phyloP scores from a whole-genome alignment of 2,113 vertebrate genomes.

The Macrotis lagotis region DNA sequence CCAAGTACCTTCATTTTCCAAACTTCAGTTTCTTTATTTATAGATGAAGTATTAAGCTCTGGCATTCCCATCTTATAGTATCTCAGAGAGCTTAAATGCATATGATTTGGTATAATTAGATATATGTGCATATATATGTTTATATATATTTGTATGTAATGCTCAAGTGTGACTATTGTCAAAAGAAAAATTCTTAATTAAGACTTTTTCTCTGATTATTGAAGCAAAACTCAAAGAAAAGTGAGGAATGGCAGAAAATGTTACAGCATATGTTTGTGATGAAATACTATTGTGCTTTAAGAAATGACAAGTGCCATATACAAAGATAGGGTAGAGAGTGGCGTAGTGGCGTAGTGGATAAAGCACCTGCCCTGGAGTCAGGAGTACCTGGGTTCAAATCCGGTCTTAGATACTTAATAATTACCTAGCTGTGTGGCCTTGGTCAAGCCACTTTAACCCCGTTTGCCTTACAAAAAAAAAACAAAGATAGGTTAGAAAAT shows the following conservation, averaged over 20 bases:
- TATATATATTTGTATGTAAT: too few relatives aligned
- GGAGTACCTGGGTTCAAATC: too few relatives aligned
- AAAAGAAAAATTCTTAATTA: neutral
- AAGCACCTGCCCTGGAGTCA: too few relatives aligned
- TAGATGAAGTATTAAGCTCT: neutral
- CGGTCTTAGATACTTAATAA: too few relatives aligned
- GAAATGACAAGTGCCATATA: neutral
- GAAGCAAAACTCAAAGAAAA: neutral
- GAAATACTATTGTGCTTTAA: neutral
- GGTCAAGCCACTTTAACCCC: too few relatives aligned
- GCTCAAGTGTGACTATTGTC: too few relatives aligned
- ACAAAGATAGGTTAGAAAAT: too few relatives aligned
- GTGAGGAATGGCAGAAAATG: neutral
- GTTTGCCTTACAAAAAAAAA: too few relatives aligned
- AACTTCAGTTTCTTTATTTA: neutral
- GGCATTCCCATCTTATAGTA: neutral
- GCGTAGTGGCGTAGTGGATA: too few relatives aligned
- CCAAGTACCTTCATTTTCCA: neutral
- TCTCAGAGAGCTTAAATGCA: neutral
- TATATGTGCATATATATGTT: too few relatives aligned
- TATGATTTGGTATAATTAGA: neutral
- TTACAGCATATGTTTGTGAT: neutral
- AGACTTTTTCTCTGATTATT: neutral
- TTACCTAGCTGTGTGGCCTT: too few relatives aligned
- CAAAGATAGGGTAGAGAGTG: too few relatives aligned